Evolutionary conservation across 2,797 vertebrate species (phyloP), one percentile per base, ranked within the genome.

Genomic region (Oreochromis grahami): DNA sequence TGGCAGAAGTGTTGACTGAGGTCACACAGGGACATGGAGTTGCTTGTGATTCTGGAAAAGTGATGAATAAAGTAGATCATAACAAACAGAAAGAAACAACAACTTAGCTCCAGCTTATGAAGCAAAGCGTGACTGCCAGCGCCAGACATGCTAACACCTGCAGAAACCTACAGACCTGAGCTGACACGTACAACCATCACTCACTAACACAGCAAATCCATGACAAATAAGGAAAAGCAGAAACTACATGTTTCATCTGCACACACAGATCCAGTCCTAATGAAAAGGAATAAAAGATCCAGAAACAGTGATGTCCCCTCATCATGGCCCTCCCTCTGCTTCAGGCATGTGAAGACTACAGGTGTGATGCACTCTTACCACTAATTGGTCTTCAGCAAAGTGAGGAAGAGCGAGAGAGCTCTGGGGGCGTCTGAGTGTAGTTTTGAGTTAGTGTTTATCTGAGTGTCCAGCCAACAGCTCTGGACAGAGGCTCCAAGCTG

Each of bases 171-270:
- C n/a, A 2, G 51, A 53, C 51, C 51, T 53, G n/a, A 53, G 51
- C 51, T 0, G 1, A 53, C 51, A 53, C 4, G 1, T 53, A 24
- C 51, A 53, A 53, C 51, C 1, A 13, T 24, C 51, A 53, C 51
- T 53, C n/a, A 53, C 51, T 53, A 0, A 53, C 51, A 3, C n/a
- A 0, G 21, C 51, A 53, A 1, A 13, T 53, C 51, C 51, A 53
- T 13, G 11, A 24, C 51, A 53, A 24, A 53, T 24, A 53, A 52
- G 5, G n/a, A 52, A 52, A 52, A 52, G 10, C n/a, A 52, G 51
- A 5, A 52, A 21, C n/a, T 52, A 52, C 5, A 0, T 52, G 51
- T 21, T 52, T 52, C 51, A 52, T 52, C 51, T 52, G 1, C 51
- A 52, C 51, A 52, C 10, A 6, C n/a, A 21, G n/a, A 52, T 52